A percentile compares a stretch with the other conserved stretches of the same genome.
Conservation (phyloP, 2,888 invertebrate species). For the Xestia c-nigrum region DNA sequence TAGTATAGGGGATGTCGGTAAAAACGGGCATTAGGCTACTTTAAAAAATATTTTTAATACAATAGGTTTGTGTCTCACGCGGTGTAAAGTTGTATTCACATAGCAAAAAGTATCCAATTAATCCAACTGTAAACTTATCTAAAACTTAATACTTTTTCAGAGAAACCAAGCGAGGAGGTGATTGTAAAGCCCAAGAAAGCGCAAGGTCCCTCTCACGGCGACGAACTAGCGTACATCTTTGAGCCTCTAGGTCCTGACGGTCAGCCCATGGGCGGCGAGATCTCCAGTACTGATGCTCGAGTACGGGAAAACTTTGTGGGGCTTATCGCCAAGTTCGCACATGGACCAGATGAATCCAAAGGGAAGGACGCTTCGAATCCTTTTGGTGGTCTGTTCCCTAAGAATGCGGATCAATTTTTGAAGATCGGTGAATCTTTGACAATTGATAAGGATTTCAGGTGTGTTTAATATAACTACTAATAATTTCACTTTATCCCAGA, state of each 20-base stretch:
- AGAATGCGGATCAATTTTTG: conserved; percentile 79
- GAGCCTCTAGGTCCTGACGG: conserved; percentile 92
- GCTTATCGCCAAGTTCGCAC: conserved; percentile 93
- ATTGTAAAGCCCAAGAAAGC: conserved; percentile 61
- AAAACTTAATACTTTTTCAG: conserved; percentile 53
- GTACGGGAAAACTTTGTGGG: conserved; percentile 92
- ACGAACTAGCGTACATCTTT: conserved; percentile 93
- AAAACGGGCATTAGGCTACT: too few relatives aligned
- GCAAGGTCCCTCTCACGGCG: conserved; percentile 92
- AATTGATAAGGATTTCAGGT: conserved; percentile 84
- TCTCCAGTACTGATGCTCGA: conserved; percentile 90
- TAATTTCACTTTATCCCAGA: neutral
- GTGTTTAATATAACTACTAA: conserved; percentile 14
- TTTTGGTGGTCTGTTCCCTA: conserved; percentile 74
- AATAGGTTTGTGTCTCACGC: neutral
- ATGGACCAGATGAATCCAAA: conserved; percentile 73
- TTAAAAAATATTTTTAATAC: too few relatives aligned
- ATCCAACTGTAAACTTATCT: neutral
- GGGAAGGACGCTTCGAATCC: conserved; percentile 64
- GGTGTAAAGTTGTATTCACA: neutral
- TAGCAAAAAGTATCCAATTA: neutral
- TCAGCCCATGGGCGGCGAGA: conserved; percentile 83
- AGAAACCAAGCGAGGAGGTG: conserved; percentile 60
- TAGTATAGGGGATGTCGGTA: too few relatives aligned
- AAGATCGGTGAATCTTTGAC: conserved; percentile 79